phyloP scores from a whole-genome alignment of 2,797 vertebrate genomes.

The Anolis apletophallus region DNA sequence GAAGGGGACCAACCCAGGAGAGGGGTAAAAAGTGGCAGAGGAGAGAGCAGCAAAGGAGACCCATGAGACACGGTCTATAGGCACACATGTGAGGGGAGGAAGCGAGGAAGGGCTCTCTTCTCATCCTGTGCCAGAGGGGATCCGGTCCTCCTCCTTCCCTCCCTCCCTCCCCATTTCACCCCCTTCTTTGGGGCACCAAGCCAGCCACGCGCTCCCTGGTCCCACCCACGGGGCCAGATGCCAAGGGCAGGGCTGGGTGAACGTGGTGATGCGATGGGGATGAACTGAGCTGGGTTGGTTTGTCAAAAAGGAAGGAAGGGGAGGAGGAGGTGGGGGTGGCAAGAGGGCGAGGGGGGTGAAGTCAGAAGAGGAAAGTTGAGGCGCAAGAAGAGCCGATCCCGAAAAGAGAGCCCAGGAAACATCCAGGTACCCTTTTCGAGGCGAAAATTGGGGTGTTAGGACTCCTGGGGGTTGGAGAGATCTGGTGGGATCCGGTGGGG shows the following conservation, averaged over 20 bases:
- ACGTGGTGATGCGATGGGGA: constrained; percentile 8
- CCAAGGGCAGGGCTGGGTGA: constrained; percentile 44
- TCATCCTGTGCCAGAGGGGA: background rate
- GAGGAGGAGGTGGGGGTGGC: background rate
- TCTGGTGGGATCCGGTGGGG: no score
- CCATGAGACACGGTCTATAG: no score
- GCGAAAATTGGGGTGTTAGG: background rate
- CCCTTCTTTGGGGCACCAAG: background rate
- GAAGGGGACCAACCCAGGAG: no score
- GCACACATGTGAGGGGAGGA: background rate
- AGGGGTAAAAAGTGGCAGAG: no score
- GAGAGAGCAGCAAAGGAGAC: no score
- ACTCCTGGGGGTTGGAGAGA: background rate
- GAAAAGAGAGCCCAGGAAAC: background rate
- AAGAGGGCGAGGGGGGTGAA: background rate
- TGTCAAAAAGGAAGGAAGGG: background rate
- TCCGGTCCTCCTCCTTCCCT: background rate
- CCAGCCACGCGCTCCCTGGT: constrained; percentile 30
- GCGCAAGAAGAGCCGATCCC: background rate
- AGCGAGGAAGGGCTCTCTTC: background rate
- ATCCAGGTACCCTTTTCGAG: background rate
- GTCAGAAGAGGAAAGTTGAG: background rate
- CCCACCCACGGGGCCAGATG: constrained; percentile 38
- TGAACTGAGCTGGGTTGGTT: background rate
- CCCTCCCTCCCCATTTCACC: background rate